Base-by-base conservation (phyloP, 2,888 invertebrate genomes). In the Maniola hyperantus region DNA sequence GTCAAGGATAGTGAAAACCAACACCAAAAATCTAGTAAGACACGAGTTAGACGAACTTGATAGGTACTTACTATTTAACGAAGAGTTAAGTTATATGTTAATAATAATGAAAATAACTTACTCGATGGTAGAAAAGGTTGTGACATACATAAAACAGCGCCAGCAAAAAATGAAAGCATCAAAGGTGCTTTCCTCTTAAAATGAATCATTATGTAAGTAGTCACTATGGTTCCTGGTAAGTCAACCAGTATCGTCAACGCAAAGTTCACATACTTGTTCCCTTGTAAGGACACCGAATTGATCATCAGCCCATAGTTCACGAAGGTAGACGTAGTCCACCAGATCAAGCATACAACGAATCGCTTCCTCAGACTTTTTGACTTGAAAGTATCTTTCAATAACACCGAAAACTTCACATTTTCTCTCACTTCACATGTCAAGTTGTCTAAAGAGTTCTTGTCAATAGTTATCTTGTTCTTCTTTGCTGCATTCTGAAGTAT, bases 301-400 rank as follows among this genome's bases (percentile, higher is more conserved):
- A 97, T 91, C 1, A 95, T 94, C 71, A 97, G 81, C 0, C 97
- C 97, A 74, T 96, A 97, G 78, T 95, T 96, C 0, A 97, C 95
- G 70, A 97, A 95, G 0, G 96, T 95, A 59, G 95, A 96, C 0
- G 96, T 95, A 0, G 95, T 83, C 91, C 89, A 91, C 89, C 91
- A 91, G 0, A 84, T 77, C 0, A 89, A 72, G 61, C 91, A 91
- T 0, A 91, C 81, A 0, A 89, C 70, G 50, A 89, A 89, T 53
- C 91, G 79, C n/a, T 79, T 81, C 6, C 88, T 72, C 59, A 91
- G 73, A 0, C 81, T 72, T n/a, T 67, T 76, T 0, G 91, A 91
- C 11, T 75, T 74, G 50, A 91, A 88, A 0, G 89, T 91, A 44
- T 79, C 82, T 65, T 80, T 83, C 2, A 89, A 46, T 1, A 88